phyloP scores from a whole-genome alignment of 2,888 invertebrate genomes.

The Aporophyla lueneburgensis region DNA sequence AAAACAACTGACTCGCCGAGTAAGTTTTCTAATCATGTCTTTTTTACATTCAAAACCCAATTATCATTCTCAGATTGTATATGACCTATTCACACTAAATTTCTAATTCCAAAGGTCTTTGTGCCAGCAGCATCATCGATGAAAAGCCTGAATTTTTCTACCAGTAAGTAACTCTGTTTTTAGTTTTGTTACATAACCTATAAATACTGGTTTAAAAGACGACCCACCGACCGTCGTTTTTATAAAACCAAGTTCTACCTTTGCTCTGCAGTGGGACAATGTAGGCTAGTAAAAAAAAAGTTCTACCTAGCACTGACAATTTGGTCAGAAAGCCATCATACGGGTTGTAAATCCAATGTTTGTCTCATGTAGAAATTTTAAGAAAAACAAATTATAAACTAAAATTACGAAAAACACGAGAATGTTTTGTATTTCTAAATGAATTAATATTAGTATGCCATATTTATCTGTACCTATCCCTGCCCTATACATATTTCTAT shows the following conservation, averaged over 20 bases:
- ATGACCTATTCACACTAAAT: slow-evolving; percentile 28
- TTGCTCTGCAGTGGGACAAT: too few species aligned
- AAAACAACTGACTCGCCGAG: slow-evolving; percentile 79
- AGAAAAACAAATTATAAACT: neutral
- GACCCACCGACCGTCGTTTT: too few species aligned
- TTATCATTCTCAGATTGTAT: neutral
- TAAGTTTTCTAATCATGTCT: slow-evolving; percentile 62
- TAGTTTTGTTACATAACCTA: slow-evolving; percentile 68
- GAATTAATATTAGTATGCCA: neutral
- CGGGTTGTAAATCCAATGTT: neutral
- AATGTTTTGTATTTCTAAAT: neutral
- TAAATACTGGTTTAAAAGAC: slow-evolving; percentile 19
- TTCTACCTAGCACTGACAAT: neutral
- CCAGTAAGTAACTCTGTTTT: slow-evolving; percentile 79
- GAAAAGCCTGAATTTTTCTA: slow-evolving; percentile 80
- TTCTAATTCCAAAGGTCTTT: slow-evolving; percentile 72
- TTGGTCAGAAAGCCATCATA: neutral
- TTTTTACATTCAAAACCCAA: neutral
- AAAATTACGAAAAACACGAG: neutral
- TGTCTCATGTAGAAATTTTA: neutral
- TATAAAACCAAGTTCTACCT: neutral
- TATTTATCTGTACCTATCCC: neutral
- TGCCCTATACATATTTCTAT: neutral
- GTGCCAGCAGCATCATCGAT: slow-evolving; percentile 75
- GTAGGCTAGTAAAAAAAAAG: too few species aligned